Evolutionary conservation across 1,140 invertebrate genomes (phyloP), one percentile per base, ranked within the genome.

Genomic region (Psix sp.): DNA sequence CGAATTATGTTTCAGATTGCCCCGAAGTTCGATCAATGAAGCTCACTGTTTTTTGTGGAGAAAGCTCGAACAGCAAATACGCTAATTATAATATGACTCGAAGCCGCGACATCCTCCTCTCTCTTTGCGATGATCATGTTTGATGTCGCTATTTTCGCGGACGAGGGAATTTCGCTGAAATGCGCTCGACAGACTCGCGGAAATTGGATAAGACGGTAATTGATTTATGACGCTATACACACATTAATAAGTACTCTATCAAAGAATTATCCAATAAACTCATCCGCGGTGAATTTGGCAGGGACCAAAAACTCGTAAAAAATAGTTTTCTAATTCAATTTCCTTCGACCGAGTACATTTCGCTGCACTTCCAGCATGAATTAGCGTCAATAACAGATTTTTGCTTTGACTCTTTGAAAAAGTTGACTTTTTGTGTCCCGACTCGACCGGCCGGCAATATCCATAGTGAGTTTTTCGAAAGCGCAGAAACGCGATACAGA

Each of bases 1-100:
- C 63, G 54, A 67, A 74, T 77, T 74, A 68, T 76, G 63, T 56
- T 78, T 65, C 59, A 63, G 68, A 78, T 74, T 73, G 60, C 75
- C 65, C 71, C 31, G 57, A n/a, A 67, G 57, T 56, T 42, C 33
- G 52, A 54, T 60, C 36, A 35, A 40, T 26, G 11, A 24, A 5
- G 4, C 36, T 54, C 15, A 7, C 17, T 29, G 3, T 6, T 52
- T 43, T 46, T 52, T 46, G 2, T 17, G 31, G 0, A 36, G 39
- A 63, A 63, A 40, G 54, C 7, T 7, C 13, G 13, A 17, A 9
- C 33, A 45, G 20, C 24, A 33, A 35, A 20, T 33, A 11, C 9
- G 21, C 45, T 57, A 57, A 57, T 67, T 67, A 57, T 17, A 51
- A 57, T 48, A 11, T 56, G n/a, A 15, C 21, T 24, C 9, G 26